Percentiles rank a stretch among this genome's conserved stretches.
phyloP scores from a whole-genome alignment of 1,140 invertebrate genomes.

The Drosophila funebris region DNA sequence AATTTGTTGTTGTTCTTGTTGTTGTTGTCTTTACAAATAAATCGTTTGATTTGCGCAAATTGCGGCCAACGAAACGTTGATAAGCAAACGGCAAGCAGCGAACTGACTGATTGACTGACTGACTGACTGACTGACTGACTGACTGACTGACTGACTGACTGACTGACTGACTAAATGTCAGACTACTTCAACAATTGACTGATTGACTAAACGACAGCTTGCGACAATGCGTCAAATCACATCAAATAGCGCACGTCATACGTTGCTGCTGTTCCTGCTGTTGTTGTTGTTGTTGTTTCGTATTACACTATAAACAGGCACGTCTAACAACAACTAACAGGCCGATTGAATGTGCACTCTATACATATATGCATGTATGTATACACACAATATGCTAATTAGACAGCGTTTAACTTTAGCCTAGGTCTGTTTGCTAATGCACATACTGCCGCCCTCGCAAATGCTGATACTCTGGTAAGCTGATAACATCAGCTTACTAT shows the following conservation, averaged over 20 bases:
- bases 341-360: conserved; percentile 26
- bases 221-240: conserved; percentile 74
- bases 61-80: conserved; percentile 56
- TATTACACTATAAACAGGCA: conserved; percentile 45
- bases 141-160: not conserved
- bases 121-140: conserved; percentile 3
- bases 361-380: not conserved
- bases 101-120: conserved; percentile 5
- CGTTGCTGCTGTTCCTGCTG: not conserved
- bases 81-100: conserved; percentile 47
- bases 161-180: conserved; percentile 24
- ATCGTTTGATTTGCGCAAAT: conserved; percentile 81
- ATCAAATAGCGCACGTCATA: conserved; percentile 66
- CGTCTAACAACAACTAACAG: not conserved
- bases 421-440: too few relatives aligned
- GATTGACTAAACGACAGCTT: conserved; percentile 22
- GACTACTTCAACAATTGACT: conserved; percentile 4
- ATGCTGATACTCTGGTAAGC: too few relatives aligned
- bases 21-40: conserved; percentile 64
- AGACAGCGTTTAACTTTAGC: too few relatives aligned
- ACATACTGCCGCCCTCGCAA: too few relatives aligned
- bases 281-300: conserved; percentile 13
- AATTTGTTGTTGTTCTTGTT: conserved; percentile 23
- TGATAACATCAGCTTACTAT: too few relatives aligned
- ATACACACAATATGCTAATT: not conserved